phyloP scores from a whole-genome alignment of 2,113 vertebrate genomes.

The Spermophilus dauricus region DNA sequence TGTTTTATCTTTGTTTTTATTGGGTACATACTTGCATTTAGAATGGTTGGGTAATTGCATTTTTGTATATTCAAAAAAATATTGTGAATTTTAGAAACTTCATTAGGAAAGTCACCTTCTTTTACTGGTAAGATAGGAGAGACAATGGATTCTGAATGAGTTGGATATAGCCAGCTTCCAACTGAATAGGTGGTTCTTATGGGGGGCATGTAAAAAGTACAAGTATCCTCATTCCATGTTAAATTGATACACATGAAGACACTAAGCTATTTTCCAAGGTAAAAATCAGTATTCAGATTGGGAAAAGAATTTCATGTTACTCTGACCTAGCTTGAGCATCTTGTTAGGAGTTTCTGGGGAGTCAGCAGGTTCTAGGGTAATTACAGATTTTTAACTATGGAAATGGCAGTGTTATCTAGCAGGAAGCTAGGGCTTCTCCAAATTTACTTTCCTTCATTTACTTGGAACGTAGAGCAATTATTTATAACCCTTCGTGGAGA shows the following conservation, averaged over 20 bases:
- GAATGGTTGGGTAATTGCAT: not conserved
- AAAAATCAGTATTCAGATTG: not conserved
- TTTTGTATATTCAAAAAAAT: conserved; percentile 24
- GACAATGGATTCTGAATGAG: not conserved
- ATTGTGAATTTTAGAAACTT: not conserved
- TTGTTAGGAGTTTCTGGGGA: conserved; percentile 1
- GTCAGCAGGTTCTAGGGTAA: not conserved
- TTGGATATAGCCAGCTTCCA: not conserved
- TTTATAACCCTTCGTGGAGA: not conserved
- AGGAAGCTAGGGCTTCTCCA: not conserved
- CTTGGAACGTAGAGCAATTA: not conserved
- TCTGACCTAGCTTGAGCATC: not conserved
- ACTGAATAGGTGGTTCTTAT: not conserved
- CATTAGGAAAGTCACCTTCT: not conserved
- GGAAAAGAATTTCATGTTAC: not conserved
- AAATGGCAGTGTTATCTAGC: not conserved
- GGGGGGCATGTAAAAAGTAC: not conserved
- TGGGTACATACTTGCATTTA: not conserved
- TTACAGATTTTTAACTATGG: not conserved
- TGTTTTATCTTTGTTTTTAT: not conserved
- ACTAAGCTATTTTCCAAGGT: not conserved
- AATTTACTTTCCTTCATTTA: not conserved
- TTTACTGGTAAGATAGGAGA: not conserved
- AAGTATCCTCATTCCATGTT: not conserved
- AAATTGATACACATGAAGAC: not conserved